A percentile compares a stretch with the other conserved stretches of the same genome.
Evolutionary conservation across 2,113 vertebrate genomes (phyloP).

Genomic region (Tenrec ecaudatus): DNA sequence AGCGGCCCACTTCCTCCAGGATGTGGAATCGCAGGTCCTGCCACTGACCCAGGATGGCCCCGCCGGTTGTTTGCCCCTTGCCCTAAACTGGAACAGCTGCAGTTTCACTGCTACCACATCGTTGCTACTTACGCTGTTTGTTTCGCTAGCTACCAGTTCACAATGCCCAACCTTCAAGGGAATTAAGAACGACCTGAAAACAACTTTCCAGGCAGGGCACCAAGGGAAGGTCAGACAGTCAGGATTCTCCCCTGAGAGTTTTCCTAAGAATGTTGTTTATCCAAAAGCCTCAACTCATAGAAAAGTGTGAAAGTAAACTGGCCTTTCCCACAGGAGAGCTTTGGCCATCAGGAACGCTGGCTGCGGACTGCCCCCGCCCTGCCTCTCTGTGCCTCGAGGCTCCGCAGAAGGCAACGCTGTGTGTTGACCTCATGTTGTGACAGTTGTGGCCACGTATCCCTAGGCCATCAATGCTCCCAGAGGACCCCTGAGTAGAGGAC

Average conservation of each 20-base stretch:
- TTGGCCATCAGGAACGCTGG: neutral
- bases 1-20: neutral
- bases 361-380: neutral
- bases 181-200: slow-evolving; percentile 46
- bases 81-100: slow-evolving; percentile 34
- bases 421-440: neutral
- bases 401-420: neutral
- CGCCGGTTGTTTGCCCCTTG: neutral
- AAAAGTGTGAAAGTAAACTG: slow-evolving; percentile 32
- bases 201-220: slow-evolving; percentile 44
- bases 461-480: neutral
- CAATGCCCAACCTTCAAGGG: slow-evolving; percentile 40
- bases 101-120: neutral
- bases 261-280: slow-evolving; percentile 60
- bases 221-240: slow-evolving; percentile 17
- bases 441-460: neutral
- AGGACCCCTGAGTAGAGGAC: neutral
- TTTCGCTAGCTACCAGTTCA: neutral
- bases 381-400: neutral
- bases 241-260: slow-evolving; percentile 52
- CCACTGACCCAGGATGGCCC: neutral
- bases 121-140: neutral
- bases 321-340: slow-evolving; percentile 47
- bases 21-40: neutral
- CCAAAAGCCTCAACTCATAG: slow-evolving; percentile 35